A percentile compares a stretch with the other conserved stretches of the same genome.
phyloP scores from a whole-genome alignment of 2,888 invertebrate genomes.

The Tetragnatha montana region DNA sequence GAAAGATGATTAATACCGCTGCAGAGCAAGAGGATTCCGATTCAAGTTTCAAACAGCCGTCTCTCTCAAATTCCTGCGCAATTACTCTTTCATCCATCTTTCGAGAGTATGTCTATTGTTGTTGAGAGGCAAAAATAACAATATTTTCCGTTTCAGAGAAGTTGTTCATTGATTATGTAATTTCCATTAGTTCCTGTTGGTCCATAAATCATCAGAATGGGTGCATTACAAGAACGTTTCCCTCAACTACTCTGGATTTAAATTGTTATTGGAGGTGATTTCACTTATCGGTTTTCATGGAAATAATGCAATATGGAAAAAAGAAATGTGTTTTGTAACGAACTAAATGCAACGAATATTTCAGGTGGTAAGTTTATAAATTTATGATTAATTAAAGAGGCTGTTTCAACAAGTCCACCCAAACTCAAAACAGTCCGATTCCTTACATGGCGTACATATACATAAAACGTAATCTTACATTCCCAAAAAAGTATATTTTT shows the following conservation, averaged over 20 bases:
- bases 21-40: slow-evolving; percentile 6
- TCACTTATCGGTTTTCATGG: too few relatives aligned
- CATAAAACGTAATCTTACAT: too few relatives aligned
- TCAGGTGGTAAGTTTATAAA: too few relatives aligned
- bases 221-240: neutral
- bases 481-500: too few relatives aligned
- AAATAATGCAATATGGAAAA: too few relatives aligned
- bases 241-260: neutral
- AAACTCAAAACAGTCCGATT: too few relatives aligned
- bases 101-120: neutral
- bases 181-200: neutral
- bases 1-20: slow-evolving; percentile 33
- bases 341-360: too few relatives aligned
- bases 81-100: neutral
- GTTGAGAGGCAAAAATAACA: neutral
- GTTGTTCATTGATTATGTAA: neutral
- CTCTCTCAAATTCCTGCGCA: neutral
- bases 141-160: neutral
- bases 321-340: too few relatives aligned
- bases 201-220: neutral
- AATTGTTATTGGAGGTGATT: too few relatives aligned
- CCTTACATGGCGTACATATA: too few relatives aligned
- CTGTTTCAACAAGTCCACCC: too few relatives aligned
- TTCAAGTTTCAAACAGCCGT: neutral
- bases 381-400: too few relatives aligned